Evolutionary conservation across 2,888 invertebrate genomes (phyloP), one percentile per base, ranked within the genome.

Genomic region (Apeira syringaria): DNA sequence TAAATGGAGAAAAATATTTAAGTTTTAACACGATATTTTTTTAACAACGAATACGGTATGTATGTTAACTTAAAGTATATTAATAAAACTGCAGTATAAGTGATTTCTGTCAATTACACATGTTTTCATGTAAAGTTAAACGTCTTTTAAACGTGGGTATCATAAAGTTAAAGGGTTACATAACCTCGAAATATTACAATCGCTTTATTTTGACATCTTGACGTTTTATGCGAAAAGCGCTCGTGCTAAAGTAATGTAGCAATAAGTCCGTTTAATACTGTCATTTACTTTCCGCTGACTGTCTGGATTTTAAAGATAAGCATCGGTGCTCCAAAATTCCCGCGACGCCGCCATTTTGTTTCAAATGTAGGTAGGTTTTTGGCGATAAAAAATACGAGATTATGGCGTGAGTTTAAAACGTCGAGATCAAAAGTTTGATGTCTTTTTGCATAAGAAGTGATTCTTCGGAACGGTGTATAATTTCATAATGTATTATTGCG

Each of bases 241-340:
- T 36, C 28, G 30, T 51, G 36, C 28, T 44, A 47, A 51, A 50
- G 47, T 53, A 60, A 65, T 61, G 59, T 53, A 44, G 65, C 59
- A 56, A 70, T 72, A 64, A 65, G 59, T 73, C 53, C 50, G 45
- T 48, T 65, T 77, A 74, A 74, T 73, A 53, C 52, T 56, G 68
- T 55, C 67, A 67, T 74, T 75, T 69, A 65, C 63, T 53, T 61
- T 57, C 56, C 53, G 53, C 46, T 20, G 59, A 53, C 59, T 49
- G 51, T 49, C 56, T 64, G 64, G 49, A 43, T 58, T 53, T 50
- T 42, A 34, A 24, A 53, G 72, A 74, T 76, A 69, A 63, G 46
- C 30, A 74, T 70, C 69, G 41, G 50, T 53, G 50, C 60, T 58
- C 61, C 58, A 42, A 35, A 38, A 47, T 64, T 61, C 55, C 65